A percentile compares a stretch with the other conserved stretches of the same genome.
phyloP scores from a whole-genome alignment of 2,797 vertebrate genomes.

The Pseudomugil tenellus region DNA sequence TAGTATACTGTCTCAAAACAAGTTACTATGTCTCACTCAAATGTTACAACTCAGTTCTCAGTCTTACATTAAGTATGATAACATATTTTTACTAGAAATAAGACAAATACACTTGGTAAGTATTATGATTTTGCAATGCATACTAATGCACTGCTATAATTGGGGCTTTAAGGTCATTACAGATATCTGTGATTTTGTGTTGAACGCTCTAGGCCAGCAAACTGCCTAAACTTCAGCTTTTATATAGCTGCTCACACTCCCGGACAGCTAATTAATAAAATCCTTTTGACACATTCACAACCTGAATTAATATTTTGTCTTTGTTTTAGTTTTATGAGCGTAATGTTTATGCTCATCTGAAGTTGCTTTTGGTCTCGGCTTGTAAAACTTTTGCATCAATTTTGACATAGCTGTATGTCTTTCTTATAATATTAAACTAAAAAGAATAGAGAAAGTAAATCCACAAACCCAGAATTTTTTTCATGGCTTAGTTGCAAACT shows the following conservation, averaged over 20 bases:
- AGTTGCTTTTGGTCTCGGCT: not conserved
- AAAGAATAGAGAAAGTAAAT: not conserved
- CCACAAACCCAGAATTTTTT: not conserved
- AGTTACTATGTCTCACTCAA: no score
- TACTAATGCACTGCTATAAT: not conserved
- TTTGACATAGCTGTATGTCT: not conserved
- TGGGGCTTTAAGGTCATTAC: not conserved
- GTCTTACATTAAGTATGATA: no score
- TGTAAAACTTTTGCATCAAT: not conserved
- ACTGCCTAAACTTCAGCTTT: not conserved
- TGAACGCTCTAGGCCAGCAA: not conserved
- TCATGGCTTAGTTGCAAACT: not conserved
- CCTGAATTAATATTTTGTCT: not conserved
- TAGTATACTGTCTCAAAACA: no score
- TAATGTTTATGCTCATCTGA: not conserved
- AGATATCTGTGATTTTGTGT: not conserved
- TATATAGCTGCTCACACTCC: not conserved
- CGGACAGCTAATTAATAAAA: not conserved
- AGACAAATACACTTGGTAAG: no score
- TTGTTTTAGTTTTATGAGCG: not conserved
- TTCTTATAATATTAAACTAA: not conserved
- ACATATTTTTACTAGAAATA: no score
- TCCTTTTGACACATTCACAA: not conserved
- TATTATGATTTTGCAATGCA: no score
- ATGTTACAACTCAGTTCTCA: no score